These are phyloP conservation scores for Conomelus anceps DNA, from an alignment of 2,888 invertebrate species.

Conservation along the genomic window DNA sequence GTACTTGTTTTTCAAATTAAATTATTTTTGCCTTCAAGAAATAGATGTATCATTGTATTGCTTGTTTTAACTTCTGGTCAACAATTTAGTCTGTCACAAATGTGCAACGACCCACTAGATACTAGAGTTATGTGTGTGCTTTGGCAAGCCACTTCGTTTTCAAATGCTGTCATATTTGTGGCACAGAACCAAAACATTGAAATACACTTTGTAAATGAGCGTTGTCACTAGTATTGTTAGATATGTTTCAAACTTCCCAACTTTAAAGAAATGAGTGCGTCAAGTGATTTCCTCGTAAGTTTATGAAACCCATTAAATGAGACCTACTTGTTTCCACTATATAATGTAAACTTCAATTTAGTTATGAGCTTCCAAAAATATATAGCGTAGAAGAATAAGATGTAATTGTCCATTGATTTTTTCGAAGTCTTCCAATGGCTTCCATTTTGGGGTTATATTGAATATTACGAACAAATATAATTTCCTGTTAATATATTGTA, in stretches of 20 bases:
- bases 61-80: neutral
- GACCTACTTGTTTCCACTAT: neutral
- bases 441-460: too few species aligned
- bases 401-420: too few species aligned
- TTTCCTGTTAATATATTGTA: too few species aligned
- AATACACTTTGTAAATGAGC: neutral
- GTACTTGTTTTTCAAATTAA: neutral
- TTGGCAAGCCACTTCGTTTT: neutral
- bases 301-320: neutral
- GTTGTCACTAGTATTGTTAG: neutral
- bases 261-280: neutral
- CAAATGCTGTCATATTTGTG: neutral
- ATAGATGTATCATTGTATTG: neutral
- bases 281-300: neutral
- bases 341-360: neutral
- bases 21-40: neutral
- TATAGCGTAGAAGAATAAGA: too few species aligned
- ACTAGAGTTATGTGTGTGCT: neutral
- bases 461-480: too few species aligned
- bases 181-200: neutral
- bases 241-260: neutral
- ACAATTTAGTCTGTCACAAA: neutral
- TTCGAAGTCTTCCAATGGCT: too few species aligned
- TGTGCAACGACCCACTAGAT: neutral
- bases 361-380: neutral